A percentile compares a stretch with the other conserved stretches of the same genome.
These are phyloP conservation scores for Galerucella pusilla DNA, from an alignment of 2,888 invertebrate species.

Conservation along the genomic window DNA sequence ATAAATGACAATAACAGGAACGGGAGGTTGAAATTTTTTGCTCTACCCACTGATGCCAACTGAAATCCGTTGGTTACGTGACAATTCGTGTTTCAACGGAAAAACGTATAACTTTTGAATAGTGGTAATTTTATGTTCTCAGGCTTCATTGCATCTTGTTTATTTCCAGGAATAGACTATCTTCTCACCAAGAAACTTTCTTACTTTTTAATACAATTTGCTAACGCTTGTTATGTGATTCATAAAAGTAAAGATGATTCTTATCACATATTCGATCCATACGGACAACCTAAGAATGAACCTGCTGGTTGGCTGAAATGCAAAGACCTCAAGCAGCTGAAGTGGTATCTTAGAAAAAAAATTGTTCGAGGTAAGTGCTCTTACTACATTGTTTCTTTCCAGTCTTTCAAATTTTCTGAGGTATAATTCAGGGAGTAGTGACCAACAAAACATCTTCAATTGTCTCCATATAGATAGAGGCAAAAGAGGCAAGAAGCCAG, in stretches of 20 bases:
- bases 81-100: no score
- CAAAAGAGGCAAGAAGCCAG: no score
- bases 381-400: not conserved
- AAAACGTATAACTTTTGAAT: no score
- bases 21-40: no score
- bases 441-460: no score
- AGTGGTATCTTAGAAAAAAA: slow-evolving; percentile 39
- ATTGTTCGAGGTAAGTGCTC: slow-evolving; percentile 15
- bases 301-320: slow-evolving; percentile 68
- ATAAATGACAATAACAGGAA: no score
- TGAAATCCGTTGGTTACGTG: no score
- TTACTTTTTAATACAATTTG: slow-evolving; percentile 71
- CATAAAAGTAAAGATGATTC: slow-evolving; percentile 67
- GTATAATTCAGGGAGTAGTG: no score
- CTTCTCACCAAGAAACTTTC: slow-evolving; percentile 63
- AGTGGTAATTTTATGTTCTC: no score
- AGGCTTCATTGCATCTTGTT: not conserved
- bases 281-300: slow-evolving; percentile 55
- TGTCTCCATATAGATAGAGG: no score
- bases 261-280: slow-evolving; percentile 74
- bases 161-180: slow-evolving; percentile 56
- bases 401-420: no score
- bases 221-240: slow-evolving; percentile 69
- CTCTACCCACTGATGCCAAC: no score
- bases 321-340: slow-evolving; percentile 61